Percentiles rank a stretch among this genome's conserved stretches.
phyloP scores from a whole-genome alignment of 2,888 invertebrate species.

The Diarsia rubi region DNA sequence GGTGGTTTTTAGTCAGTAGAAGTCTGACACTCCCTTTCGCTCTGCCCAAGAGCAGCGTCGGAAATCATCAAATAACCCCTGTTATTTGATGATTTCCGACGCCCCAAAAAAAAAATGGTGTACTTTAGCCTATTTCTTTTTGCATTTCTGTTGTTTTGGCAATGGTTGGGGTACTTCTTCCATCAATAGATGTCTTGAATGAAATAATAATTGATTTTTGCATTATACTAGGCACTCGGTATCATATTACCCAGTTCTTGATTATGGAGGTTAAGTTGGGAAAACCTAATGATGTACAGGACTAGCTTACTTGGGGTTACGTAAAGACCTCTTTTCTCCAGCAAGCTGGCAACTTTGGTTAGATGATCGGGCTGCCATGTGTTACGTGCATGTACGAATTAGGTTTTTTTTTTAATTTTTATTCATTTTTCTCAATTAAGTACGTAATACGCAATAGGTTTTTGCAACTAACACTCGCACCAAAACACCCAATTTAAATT shows the following conservation, averaged over 20 bases:
- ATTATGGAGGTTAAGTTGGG: no score
- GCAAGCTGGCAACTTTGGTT: not conserved
- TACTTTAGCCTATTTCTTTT: not conserved
- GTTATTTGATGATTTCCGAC: no score
- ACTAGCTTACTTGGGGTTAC: not conserved
- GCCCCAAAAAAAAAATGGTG: no score
- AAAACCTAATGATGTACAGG: no score
- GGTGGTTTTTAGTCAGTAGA: no score
- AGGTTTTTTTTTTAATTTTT: no score
- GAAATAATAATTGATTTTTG: not conserved
- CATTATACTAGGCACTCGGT: no score
- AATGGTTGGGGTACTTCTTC: not conserved
- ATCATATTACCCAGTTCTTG: no score
- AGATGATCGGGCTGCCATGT: not conserved
- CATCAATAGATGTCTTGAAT: not conserved
- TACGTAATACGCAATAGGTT: not conserved
- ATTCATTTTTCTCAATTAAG: no score
- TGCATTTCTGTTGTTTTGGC: not conserved
- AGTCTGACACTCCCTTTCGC: no score
- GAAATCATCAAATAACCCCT: no score
- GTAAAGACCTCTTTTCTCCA: not conserved
- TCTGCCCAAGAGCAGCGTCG: no score
- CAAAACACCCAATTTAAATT: not conserved
- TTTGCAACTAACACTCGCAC: not conserved
- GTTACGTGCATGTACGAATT: not conserved